phyloP scores from a whole-genome alignment of 2,888 invertebrate species.

The Rhingia rostrata region DNA sequence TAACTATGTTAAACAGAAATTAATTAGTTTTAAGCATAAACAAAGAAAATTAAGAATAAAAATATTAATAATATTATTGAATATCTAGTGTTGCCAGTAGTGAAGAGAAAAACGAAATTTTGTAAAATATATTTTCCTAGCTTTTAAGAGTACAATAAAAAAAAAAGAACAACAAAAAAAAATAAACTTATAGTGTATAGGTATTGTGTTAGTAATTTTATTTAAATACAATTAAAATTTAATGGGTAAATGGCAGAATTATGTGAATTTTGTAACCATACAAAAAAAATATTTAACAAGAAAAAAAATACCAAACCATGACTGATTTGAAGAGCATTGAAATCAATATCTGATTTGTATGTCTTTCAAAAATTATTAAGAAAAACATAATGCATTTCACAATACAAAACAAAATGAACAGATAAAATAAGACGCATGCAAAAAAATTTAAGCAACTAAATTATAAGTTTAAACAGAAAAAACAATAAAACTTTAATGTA shows the following conservation, averaged over 20 bases:
- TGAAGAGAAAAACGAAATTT: slow-evolving; percentile 64
- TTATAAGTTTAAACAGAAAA: slow-evolving; percentile 37
- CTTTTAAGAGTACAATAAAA: slow-evolving; percentile 61
- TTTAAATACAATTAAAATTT: slow-evolving; percentile 55
- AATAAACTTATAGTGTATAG: slow-evolving; percentile 65
- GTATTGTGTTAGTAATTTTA: slow-evolving; percentile 74
- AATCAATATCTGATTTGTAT: slow-evolving; percentile 64
- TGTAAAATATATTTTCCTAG: slow-evolving; percentile 74
- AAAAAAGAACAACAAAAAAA: neutral
- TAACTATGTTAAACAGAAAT: slow-evolving; percentile 71
- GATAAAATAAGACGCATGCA: slow-evolving; percentile 20
- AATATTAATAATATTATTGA: slow-evolving; percentile 67
- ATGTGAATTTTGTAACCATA: slow-evolving; percentile 55
- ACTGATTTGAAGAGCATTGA: slow-evolving; percentile 71
- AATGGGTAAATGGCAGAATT: slow-evolving; percentile 47
- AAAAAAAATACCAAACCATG: slow-evolving; percentile 53
- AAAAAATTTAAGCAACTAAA: slow-evolving; percentile 59
- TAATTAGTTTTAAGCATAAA: slow-evolving; percentile 71
- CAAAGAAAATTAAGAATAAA: slow-evolving; percentile 38
- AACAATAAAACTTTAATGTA: slow-evolving; percentile 56
- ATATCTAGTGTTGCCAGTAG: slow-evolving; percentile 74
- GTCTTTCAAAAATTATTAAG: slow-evolving; percentile 40
- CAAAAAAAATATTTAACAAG: slow-evolving; percentile 7
- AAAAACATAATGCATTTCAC: slow-evolving; percentile 34
- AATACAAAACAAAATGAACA: slow-evolving; percentile 13